Base-by-base conservation (phyloP, 2,113 vertebrate species). In the Oncorhynchus keta region DNA sequence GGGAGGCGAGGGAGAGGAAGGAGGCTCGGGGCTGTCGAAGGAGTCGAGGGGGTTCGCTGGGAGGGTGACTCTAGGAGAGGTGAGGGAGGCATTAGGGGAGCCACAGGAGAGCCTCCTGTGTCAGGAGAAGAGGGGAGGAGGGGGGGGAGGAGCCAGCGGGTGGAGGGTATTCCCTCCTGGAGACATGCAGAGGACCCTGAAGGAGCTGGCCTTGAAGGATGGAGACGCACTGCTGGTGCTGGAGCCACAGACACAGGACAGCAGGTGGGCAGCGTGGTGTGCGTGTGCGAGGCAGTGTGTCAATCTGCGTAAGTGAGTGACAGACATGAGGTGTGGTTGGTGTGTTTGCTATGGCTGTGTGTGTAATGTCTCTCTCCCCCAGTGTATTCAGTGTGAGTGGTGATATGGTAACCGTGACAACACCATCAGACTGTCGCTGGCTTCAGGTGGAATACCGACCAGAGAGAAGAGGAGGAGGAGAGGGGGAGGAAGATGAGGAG, bases 391-490 rank as follows among this genome's bases (percentile, higher is more conserved):
- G 83, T 20, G 74, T 83, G 14, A 92, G 85, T 0, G 93, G 92
- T 65, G 92, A 93, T 5, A 70, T 92, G 1, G 89, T 95, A 70
- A 94, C 93, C 0, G 92, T 95, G 87, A 92, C 89, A 1, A 94
- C 93, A 1, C 93, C 93, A 0, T 93, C 91, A 1, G 94, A 95
- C 85, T 94, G 93, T 81, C 93, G 94, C 79, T 98, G 95, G 96
- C 92, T 99, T 28, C 94, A 95, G 79, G 95, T 99, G 75, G 94
- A 94, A 86, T 95, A 95, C 87, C 84, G 84, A 22, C 94, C 93
- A 18, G 68, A 51, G 16, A 77, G 9, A 39, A 86, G 80, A 24
- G 76, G 30, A 70, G 71, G 69, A 72, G 45, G 70, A 76, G 81
- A 51, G 78, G 89, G 18, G 22, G 76, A 79, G 82, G 91, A 72